Percentiles rank a stretch among this genome's conserved stretches.
Conservation (phyloP, 2,888 invertebrate genomes). For the Allacma fusca region DNA sequence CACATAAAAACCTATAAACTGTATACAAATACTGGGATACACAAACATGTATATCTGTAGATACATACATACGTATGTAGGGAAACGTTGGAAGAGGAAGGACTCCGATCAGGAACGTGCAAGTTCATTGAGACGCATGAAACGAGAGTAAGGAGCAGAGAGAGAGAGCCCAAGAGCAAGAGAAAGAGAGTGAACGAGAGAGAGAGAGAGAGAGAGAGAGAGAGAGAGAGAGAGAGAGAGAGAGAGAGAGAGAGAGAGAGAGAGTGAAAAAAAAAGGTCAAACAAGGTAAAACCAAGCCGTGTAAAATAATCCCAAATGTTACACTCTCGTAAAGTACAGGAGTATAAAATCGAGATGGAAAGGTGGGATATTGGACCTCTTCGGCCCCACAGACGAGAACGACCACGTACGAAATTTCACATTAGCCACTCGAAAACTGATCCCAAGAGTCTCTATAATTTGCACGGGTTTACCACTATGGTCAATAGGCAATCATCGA, state of each 20-base stretch:
- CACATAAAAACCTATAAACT: no score
- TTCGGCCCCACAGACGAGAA: not conserved
- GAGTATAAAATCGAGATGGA: no score
- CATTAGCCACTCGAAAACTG: conserved; percentile 38
- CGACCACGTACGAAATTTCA: conserved; percentile 33
- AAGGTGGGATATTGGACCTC: not conserved
- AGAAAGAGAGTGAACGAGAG: not conserved
- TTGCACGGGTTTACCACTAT: conserved; percentile 42
- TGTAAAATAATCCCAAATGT: conserved; percentile 10
- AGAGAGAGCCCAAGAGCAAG: not conserved
- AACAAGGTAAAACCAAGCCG: conserved; percentile 19
- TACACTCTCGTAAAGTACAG: not conserved
- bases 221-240: not conserved
- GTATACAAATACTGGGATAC: no score
- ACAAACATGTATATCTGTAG: no score
- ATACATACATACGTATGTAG: no score
- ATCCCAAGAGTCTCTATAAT: conserved; percentile 41
- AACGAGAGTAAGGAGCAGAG: no score
- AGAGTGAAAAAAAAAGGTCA: not conserved
- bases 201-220: not conserved
- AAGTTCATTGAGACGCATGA: conserved; percentile 26
- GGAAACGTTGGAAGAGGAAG: no score
- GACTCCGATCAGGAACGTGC: not conserved
- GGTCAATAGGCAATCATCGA: conserved; percentile 34
- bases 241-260: not conserved